Evolutionary conservation across 2,888 invertebrate genomes (phyloP), one percentile per base, ranked within the genome.

Genomic region (Bellardia pandia): DNA sequence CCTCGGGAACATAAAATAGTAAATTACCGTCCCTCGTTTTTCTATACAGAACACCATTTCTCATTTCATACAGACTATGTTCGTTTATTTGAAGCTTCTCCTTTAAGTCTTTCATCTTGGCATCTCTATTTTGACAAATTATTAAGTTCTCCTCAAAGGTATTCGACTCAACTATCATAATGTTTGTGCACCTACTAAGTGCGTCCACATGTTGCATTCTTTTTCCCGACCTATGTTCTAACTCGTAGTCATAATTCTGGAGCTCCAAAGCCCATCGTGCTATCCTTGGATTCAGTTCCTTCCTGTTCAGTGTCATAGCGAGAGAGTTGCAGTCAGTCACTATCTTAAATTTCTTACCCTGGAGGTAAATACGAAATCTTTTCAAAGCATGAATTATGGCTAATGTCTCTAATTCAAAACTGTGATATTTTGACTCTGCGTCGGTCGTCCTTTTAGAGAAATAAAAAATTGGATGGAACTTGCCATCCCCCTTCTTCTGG

Each of bases 201-300:
- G 86, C 76, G 23, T 90, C 89, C 1, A 89, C 88, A 64, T 90
- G 89, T 9, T 74, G 60, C 86, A 88, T 88, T 40, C 23, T 60
- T 45, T 87, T 89, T 3, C 87, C 87, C 9, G 66, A n/a, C 40
- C 88, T 56, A 78, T 89, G 88, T 64, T 86, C 78, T 13, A 89
- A 33, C 8, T 30, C 51, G 56, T 83, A 90, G 11, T 23, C 23
- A 23, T 23, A 23, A 23, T 23, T 23, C 23, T 23, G 23, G 23
- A 23, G 23, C 23, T 23, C 23, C 23, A 23, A 23, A 23, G 23
- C 23, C 23, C 23, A 23, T 23, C 23, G 23, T 23, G 0, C 23
- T 23, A 23, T 23, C 23, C 23, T 23, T 23, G 23, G 23, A 23
- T 23, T 23, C 23, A 23, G 23, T 23, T 23, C 23, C 23, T 23